Percentiles rank a stretch among this genome's conserved stretches.
Evolutionary conservation across 2,888 invertebrate species (phyloP).

Genomic region (Lycia hirtaria): DNA sequence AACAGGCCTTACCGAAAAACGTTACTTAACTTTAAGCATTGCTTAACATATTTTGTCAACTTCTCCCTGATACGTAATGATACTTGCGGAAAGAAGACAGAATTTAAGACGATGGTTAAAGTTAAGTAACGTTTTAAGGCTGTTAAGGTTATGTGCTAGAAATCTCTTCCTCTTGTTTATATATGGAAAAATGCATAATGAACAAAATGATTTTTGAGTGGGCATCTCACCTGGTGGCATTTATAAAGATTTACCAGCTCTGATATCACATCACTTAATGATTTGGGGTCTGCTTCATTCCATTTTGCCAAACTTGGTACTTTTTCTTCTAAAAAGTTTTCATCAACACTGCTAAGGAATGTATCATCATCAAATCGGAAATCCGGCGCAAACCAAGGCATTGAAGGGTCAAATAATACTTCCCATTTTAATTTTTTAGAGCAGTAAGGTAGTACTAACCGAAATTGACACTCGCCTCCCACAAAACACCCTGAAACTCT

Average conservation of each 20-base stretch:
- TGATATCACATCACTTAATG: slow-evolving; percentile 85
- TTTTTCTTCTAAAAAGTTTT: slow-evolving; percentile 77
- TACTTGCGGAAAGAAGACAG: too few species aligned
- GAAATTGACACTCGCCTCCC: slow-evolving; percentile 83
- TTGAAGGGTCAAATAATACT: slow-evolving; percentile 87
- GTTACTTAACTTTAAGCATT: too few species aligned
- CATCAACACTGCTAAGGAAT: slow-evolving; percentile 86
- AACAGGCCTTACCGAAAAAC: too few species aligned
- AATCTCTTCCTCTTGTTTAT: neutral
- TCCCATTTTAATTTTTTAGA: slow-evolving; percentile 89
- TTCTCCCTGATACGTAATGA: too few species aligned
- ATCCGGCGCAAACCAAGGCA: slow-evolving; percentile 89
- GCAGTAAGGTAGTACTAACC: slow-evolving; percentile 89
- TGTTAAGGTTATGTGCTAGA: too few species aligned
- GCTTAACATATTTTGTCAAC: too few species aligned
- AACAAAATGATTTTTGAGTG: neutral
- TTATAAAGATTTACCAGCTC: slow-evolving; percentile 87
- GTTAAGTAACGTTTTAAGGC: too few species aligned
- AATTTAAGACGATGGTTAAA: too few species aligned
- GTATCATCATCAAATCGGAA: slow-evolving; percentile 89
- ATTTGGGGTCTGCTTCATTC: slow-evolving; percentile 86
- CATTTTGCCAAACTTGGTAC: slow-evolving; percentile 87
- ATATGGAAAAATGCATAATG: neutral
- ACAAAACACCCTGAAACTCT: slow-evolving; percentile 63
- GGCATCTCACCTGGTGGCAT: slow-evolving; percentile 84